Evolutionary conservation across 2,113 vertebrate genomes (phyloP).

Genomic region (Tychaedon coryphoeus): DNA sequence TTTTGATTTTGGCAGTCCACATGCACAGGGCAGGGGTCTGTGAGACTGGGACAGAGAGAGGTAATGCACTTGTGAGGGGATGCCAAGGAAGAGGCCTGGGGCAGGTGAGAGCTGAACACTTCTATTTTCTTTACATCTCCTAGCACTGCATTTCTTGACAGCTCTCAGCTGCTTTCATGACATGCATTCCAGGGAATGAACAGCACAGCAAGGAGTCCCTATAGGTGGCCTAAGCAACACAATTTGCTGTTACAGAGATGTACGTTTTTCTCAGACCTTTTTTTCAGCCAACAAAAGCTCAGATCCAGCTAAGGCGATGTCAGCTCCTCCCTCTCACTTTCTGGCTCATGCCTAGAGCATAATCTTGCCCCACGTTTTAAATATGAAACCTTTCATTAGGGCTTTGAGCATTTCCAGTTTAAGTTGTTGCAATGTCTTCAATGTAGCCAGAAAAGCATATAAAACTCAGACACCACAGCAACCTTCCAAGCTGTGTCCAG

Average conservation of each 20-base stretch:
- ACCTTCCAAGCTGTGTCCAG: neutral
- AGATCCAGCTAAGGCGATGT: neutral
- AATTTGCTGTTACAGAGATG: neutral
- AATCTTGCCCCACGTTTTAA: neutral
- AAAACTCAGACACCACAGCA: neutral
- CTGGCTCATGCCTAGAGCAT: neutral
- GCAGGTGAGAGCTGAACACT: neutral
- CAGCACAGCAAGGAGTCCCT: neutral
- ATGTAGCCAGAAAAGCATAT: neutral
- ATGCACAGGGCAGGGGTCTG: neutral
- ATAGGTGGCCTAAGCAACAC: neutral
- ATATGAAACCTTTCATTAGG: neutral
- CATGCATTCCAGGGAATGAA: neutral
- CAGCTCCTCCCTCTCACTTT: neutral
- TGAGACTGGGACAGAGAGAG: neutral
- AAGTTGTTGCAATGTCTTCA: neutral
- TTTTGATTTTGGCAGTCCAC: neutral
- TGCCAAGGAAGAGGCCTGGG: neutral
- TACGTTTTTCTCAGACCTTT: neutral
- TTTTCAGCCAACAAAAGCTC: neutral
- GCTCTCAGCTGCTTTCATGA: neutral
- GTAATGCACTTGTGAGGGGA: neutral
- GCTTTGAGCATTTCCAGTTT: neutral
- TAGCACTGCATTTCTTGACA: neutral
- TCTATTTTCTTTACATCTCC: neutral